Conservation (phyloP, 1,140 invertebrate species). For the Pristionchus pacificus region DNA sequence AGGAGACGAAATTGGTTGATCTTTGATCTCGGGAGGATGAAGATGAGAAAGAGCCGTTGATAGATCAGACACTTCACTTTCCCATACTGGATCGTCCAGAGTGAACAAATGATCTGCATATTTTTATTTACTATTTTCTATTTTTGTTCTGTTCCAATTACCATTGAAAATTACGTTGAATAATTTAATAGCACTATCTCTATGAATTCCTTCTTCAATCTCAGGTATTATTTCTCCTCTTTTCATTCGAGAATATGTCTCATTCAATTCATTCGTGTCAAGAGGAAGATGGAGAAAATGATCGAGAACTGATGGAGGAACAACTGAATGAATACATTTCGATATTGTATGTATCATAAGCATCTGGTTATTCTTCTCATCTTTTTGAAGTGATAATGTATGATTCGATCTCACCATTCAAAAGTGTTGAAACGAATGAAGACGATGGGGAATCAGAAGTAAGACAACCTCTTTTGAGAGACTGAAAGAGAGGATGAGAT, state of each 20-base stretch:
- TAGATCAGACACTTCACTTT: neutral
- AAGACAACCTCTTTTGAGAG: too few relatives aligned
- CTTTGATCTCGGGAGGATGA: neutral
- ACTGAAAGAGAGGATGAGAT: too few relatives aligned
- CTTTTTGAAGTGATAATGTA: too few relatives aligned
- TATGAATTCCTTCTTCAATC: neutral
- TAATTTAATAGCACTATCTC: neutral
- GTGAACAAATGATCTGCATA: neutral
- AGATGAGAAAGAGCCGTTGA: neutral
- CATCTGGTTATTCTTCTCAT: too few relatives aligned
- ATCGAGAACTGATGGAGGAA: too few relatives aligned
- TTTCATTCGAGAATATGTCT: neutral
- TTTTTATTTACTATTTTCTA: neutral
- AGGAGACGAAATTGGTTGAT: too few relatives aligned
- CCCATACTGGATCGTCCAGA: neutral
- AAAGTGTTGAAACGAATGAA: too few relatives aligned
- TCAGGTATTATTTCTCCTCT: neutral
- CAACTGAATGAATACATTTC: too few relatives aligned
- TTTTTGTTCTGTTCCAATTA: neutral
- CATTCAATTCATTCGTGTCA: neutral
- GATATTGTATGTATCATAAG: too few relatives aligned
- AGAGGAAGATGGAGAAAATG: too few relatives aligned
- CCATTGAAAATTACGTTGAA: neutral
- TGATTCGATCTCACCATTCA: too few relatives aligned
- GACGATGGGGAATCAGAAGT: too few relatives aligned